phyloP scores from a whole-genome alignment of 2,797 vertebrate species.

The Chelonia mydas region DNA sequence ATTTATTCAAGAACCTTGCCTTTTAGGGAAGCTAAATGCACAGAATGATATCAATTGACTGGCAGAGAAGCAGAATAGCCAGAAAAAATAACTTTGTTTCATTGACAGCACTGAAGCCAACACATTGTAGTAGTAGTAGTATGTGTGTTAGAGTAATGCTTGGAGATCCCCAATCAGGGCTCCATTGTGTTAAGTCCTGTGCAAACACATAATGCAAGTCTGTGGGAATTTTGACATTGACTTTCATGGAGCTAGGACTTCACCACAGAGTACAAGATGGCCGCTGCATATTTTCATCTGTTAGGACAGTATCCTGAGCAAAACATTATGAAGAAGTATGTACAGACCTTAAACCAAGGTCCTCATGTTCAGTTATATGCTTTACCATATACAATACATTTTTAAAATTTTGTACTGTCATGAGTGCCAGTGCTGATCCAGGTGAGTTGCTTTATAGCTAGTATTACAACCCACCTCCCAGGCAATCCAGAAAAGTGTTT shows the following conservation, averaged over 20 bases:
- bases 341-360: background rate
- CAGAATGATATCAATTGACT: background rate
- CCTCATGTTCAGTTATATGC: background rate
- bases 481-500: background rate
- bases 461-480: background rate
- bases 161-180: background rate
- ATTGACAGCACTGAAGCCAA: background rate
- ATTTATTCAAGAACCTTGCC: conserved; percentile 53
- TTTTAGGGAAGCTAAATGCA: conserved; percentile 25
- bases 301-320: background rate
- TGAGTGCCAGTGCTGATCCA: background rate
- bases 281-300: background rate
- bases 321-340: background rate
- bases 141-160: background rate
- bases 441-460: background rate
- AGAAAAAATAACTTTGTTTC: background rate
- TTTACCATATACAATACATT: accelerated
- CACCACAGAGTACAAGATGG: background rate
- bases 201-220: background rate
- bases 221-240: background rate
- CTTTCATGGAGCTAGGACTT: background rate
- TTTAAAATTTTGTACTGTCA: background rate
- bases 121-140: background rate
- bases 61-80: background rate
- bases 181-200: accelerated